Conservation (phyloP, 2,797 vertebrate species). For the Lithobates pipiens region DNA sequence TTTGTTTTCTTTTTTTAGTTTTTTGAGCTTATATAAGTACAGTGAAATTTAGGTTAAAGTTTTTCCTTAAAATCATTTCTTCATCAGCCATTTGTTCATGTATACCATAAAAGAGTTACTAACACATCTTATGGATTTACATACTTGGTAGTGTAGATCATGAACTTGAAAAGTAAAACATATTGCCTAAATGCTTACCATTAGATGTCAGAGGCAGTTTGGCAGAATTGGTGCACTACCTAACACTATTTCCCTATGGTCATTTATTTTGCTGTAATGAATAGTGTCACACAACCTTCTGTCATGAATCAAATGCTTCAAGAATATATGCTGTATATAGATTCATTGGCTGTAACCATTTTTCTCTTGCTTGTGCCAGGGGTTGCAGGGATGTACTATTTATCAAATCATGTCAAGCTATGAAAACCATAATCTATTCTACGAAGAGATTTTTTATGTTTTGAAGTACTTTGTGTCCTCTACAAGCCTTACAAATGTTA, state of each 20-base stretch:
- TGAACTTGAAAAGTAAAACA: neutral
- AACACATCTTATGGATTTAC: too few species aligned
- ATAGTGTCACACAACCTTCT: slow-evolving; percentile 15
- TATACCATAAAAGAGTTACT: too few species aligned
- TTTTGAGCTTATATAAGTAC: too few species aligned
- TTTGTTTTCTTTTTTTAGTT: too few species aligned
- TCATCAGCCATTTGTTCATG: too few species aligned
- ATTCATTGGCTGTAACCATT: slow-evolving; percentile 22
- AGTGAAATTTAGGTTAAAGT: too few species aligned
- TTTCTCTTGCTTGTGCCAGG: slow-evolving; percentile 10
- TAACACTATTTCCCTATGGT: neutral
- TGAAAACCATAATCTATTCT: slow-evolving; percentile 29
- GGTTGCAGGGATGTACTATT: slow-evolving; percentile 15
- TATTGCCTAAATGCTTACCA: neutral
- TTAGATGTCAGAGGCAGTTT: neutral
- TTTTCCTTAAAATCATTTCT: too few species aligned
- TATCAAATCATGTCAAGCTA: slow-evolving; percentile 30
- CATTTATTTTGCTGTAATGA: slow-evolving; percentile 15
- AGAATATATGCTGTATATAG: slow-evolving; percentile 1
- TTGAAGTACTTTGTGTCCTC: slow-evolving; percentile 39
- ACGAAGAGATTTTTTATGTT: slow-evolving; percentile 5
- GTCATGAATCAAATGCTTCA: slow-evolving; percentile 22
- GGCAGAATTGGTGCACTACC: neutral
- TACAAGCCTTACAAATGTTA: neutral
- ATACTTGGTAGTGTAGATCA: neutral